phyloP scores from a whole-genome alignment of 1,140 invertebrate genomes.

The Drosophila dunni region DNA sequence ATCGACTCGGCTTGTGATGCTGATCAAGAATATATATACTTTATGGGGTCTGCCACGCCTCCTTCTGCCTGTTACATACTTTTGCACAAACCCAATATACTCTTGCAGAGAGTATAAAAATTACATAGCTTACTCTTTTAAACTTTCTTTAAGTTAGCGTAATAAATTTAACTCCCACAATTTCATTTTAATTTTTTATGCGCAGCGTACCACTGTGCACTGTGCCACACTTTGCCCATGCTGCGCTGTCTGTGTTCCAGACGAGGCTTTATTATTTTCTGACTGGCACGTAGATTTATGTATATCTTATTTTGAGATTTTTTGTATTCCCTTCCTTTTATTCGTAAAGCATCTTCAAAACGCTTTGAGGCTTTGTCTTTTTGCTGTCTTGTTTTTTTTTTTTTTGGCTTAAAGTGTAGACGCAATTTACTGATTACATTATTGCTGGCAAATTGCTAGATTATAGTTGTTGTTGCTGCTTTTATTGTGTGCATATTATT shows the following conservation, averaged over 20 bases:
- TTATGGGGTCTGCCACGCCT: too few species aligned
- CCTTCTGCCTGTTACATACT: too few species aligned
- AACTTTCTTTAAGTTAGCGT: not conserved
- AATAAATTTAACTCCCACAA: not conserved
- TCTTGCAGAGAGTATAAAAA: too few species aligned
- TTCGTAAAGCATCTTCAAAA: slow-evolving; percentile 58
- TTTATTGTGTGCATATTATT: slow-evolving; percentile 50
- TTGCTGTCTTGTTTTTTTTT: slow-evolving; percentile 31
- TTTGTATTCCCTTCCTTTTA: slow-evolving; percentile 24
- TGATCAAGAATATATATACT: too few species aligned
- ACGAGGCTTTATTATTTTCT: slow-evolving; percentile 75
- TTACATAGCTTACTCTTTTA: not conserved
- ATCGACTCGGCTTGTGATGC: too few species aligned
- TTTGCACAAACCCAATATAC: too few species aligned
- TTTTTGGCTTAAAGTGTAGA: slow-evolving; percentile 65
- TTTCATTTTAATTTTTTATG: not conserved
- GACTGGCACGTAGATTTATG: slow-evolving; percentile 79
- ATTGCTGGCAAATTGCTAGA: slow-evolving; percentile 80
- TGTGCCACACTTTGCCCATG: slow-evolving; percentile 58
- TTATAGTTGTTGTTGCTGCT: slow-evolving; percentile 58
- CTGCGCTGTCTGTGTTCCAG: slow-evolving; percentile 52
- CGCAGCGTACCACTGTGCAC: slow-evolving; percentile 48
- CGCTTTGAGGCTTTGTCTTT: slow-evolving; percentile 52
- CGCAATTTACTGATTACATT: slow-evolving; percentile 81
- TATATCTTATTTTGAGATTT: slow-evolving; percentile 65